A percentile compares a stretch with the other conserved stretches of the same genome.
These are phyloP conservation scores for Potamilus streckersoni DNA, from an alignment of 1,140 invertebrate species.

Conservation along the genomic window DNA sequence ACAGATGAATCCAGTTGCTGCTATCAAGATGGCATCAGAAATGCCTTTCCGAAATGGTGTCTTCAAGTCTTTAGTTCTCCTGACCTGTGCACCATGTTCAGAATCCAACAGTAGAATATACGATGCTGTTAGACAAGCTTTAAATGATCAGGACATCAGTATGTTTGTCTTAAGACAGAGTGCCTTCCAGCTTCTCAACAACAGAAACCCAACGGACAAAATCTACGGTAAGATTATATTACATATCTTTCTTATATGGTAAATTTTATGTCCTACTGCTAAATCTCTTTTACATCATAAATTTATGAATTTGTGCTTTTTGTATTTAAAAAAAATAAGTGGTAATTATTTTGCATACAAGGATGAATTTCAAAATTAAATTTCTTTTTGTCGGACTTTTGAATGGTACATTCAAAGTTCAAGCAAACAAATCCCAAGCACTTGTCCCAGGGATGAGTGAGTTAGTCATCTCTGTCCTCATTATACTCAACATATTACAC, in stretches of 20 bases:
- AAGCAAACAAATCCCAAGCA: no score
- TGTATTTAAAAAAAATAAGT: neutral
- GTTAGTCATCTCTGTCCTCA: no score
- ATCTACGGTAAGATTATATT: slow-evolving; percentile 33
- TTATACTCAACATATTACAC: no score
- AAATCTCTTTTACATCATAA: neutral
- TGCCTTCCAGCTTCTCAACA: slow-evolving; percentile 40
- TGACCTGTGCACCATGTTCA: slow-evolving; percentile 70
- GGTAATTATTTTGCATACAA: neutral
- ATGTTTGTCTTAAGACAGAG: slow-evolving; percentile 83
- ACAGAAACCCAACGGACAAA: slow-evolving; percentile 34
- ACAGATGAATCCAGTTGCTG: slow-evolving; percentile 72
- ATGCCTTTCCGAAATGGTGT: slow-evolving; percentile 86
- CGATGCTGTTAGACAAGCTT: slow-evolving; percentile 80
- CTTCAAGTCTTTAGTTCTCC: slow-evolving; percentile 84
- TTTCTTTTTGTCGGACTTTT: neutral
- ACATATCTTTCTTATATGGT: neutral
- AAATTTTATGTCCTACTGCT: neutral
- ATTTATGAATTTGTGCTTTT: neutral
- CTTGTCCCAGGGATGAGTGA: no score
- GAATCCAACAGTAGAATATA: slow-evolving; percentile 80
- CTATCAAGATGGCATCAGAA: slow-evolving; percentile 79
- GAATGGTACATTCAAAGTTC: no score
- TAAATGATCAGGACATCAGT: slow-evolving; percentile 80
- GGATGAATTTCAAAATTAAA: neutral